Evolutionary conservation across 2,113 vertebrate genomes (phyloP).

Genomic region (Mionectes macconnelli): DNA sequence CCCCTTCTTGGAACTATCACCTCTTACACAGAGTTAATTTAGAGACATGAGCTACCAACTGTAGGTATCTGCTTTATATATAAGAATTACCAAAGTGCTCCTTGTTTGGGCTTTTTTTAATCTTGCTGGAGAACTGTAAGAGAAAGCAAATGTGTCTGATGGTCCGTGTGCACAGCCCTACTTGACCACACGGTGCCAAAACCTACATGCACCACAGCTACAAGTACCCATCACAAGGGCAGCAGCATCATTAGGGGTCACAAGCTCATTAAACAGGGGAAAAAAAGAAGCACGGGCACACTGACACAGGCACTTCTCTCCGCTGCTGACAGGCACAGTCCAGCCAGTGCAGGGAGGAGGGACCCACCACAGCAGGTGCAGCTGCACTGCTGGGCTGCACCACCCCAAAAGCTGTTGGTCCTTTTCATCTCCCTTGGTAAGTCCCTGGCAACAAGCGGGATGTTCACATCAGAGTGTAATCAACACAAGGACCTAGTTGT

Average conservation of each 20-base stretch:
- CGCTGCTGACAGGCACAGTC: background rate
- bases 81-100: background rate
- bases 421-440: background rate
- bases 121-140: background rate
- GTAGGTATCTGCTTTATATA: background rate
- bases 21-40: background rate
- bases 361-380: rapidly evolving
- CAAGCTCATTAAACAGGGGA: background rate
- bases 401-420: background rate
- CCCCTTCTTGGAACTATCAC: background rate
- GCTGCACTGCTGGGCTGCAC: background rate
- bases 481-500: background rate
- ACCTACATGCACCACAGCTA: background rate
- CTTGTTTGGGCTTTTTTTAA: background rate
- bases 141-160: background rate
- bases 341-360: background rate
- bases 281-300: background rate
- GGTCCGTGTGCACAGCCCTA: background rate
- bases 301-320: rapidly evolving
- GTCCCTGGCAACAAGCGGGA: background rate
- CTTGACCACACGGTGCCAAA: background rate
- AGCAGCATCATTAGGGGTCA: background rate
- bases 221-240: background rate
- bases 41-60: background rate
- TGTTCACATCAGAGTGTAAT: background rate